Percentiles rank a stretch among this genome's conserved stretches.
Evolutionary conservation across 2,888 invertebrate genomes (phyloP).

Genomic region (Dascillus cervinus): DNA sequence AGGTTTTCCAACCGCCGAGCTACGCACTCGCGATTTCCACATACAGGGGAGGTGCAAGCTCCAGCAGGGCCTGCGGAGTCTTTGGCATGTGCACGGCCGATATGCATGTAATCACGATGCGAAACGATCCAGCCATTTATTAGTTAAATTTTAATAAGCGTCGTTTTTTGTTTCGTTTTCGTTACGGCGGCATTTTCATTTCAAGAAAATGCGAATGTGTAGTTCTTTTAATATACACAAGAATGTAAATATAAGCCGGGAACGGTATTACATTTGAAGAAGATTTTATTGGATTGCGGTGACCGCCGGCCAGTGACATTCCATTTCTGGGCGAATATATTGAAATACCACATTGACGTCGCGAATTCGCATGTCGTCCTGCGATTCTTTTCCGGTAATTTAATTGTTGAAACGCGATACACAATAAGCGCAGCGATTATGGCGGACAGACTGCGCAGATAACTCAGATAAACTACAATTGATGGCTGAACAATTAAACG

Average conservation of each 20-base stretch:
- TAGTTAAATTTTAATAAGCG: slow-evolving; percentile 17
- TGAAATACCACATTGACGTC: slow-evolving; percentile 39
- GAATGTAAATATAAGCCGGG: slow-evolving; percentile 18
- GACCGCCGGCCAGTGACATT: slow-evolving; percentile 25
- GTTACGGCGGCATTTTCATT: neutral
- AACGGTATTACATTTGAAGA: slow-evolving; percentile 21
- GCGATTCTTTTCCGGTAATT: too few relatives aligned
- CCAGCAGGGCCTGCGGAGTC: slow-evolving; percentile 7
- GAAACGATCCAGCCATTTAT: slow-evolving; percentile 16
- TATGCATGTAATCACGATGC: slow-evolving; percentile 18
- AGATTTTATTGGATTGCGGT: slow-evolving; percentile 25
- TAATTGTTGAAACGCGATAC: slow-evolving; percentile 23
- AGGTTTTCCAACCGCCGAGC: slow-evolving; percentile 8
- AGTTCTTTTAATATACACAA: slow-evolving; percentile 11
- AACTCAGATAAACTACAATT: slow-evolving; percentile 22
- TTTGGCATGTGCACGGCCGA: slow-evolving; percentile 17
- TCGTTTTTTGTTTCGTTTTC: too few relatives aligned
- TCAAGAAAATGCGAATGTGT: neutral
- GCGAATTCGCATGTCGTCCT: too few relatives aligned
- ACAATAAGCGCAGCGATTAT: slow-evolving; percentile 19
- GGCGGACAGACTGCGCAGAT: slow-evolving; percentile 17
- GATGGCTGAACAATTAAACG: slow-evolving; percentile 34
- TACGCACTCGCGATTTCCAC: neutral
- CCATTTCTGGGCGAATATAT: slow-evolving; percentile 33
- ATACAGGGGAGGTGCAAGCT: too few relatives aligned